Evolutionary conservation across 1,140 invertebrate genomes (phyloP), one percentile per base, ranked within the genome.

Genomic region (Proctacanthus coquilletti): DNA sequence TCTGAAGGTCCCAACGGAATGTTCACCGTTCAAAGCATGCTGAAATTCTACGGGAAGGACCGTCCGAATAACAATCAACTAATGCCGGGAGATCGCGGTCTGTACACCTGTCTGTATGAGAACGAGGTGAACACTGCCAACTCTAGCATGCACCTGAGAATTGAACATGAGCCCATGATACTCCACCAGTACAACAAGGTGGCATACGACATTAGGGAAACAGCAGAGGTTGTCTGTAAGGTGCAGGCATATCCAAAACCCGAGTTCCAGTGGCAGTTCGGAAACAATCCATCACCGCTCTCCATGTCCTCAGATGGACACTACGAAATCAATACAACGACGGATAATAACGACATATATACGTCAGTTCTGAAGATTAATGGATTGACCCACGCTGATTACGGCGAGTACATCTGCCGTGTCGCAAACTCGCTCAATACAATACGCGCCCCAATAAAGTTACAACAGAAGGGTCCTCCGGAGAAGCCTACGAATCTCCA

Each of bases 241-340:
- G 84, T 93, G 3, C 84, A 89, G 54, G 85, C 88, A 0, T 93
- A 86, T 61, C 89, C 88, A 0, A 80, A 83, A 50, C 86, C 87
- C 0, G 82, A 85, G 50, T 92, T 93, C 57, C 84, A 91, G 46
- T 94, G 88, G 88, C 84, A 73, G 43, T 88, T 75, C 44, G 77
- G 74, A 5, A 73, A 72, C 1, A 82, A 83, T 50, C 63, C 67
- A 0, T 72, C 77, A 0, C 75, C 77, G 0, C 58, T 84, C 8
- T 71, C 79, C 40, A 75, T 75, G 42, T 77, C 78, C 1, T 80
- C 78, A n/a, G 82, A 85, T 45, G 81, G 78, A 0, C 81, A 84
- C 49, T 92, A 91, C 53, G 76, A 84, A 42, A 84, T 86, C 2
- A 84, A 78, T 31, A 78, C 81, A 0, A 83, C 72, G 0, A 73